Evolutionary conservation across 2,797 vertebrate genomes (phyloP), one percentile per base, ranked within the genome.

Genomic region (Lophotriccus pileatus): DNA sequence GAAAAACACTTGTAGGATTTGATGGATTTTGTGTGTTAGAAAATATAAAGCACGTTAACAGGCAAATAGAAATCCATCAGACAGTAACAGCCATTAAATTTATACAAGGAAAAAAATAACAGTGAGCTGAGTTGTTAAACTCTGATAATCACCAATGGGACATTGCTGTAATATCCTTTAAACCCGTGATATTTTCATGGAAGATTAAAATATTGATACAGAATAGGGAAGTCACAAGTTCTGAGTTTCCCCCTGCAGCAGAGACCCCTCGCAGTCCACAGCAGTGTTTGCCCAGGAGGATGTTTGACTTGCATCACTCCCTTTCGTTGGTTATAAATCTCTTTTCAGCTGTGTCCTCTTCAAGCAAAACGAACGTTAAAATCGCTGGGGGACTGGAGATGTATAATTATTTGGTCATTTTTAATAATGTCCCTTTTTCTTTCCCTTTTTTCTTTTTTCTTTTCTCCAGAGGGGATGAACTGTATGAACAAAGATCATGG

Each of bases 401-500:
- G 1, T 63, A 12, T 41, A 55, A 47, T 20, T 43, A 17, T 27
- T 69, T 50, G 36, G 39, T 34, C 3, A 5, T 84, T 81, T 72
- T 81, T 86, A 67, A 87, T 86, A 74, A 90, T 96, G 84, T 96
- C 60, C 21, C 4, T 79, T 86, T 94, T 86, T 97, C 30, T 97
- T 24, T 69, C 36, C 24, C 9, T 39, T 93, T 95, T 87, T 97
- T 55, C 10, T 37, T 13, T 60, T 28, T 39, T 12, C 81, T 91
- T 74, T 62, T 91, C 70, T 93, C 77, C 98, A 98, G 98, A 98
- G 97, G 98, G 98, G 75, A 98, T 98, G 98, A 98, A 98, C 98
- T 99, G 99, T 97, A 99, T 99, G 99, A 99, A 99, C 98, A 99
- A 99, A 98, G 98, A 99, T 85, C 99, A 99, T 14, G 99, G 99